phyloP scores from a whole-genome alignment of 1,140 invertebrate genomes.

The Zaprionus davidi region DNA sequence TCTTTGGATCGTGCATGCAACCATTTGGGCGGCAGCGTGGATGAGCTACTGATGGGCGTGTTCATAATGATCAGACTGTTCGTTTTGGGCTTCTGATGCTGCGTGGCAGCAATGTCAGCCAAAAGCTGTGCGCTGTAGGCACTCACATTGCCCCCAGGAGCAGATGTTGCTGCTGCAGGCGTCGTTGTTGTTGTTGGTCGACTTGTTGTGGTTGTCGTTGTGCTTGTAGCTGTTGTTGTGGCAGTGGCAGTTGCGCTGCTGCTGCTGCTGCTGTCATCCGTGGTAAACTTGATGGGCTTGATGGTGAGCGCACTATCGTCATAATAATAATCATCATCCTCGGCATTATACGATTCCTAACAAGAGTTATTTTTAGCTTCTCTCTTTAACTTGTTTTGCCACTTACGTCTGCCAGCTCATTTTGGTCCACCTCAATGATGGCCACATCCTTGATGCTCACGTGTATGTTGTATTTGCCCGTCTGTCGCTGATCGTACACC shows the following conservation, averaged over 20 bases:
- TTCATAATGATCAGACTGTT: slow-evolving; percentile 71
- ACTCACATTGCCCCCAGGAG: slow-evolving; percentile 34
- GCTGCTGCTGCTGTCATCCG: slow-evolving; percentile 32
- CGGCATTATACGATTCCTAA: slow-evolving; percentile 74
- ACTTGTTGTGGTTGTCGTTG: neutral
- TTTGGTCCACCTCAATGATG: slow-evolving; percentile 88
- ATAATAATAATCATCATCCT: slow-evolving; percentile 80
- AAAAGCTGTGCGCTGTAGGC: slow-evolving; percentile 58
- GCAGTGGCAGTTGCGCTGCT: slow-evolving; percentile 19
- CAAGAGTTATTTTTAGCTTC: slow-evolving; percentile 64
- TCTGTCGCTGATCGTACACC: slow-evolving; percentile 90
- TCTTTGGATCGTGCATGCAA: slow-evolving; percentile 59
- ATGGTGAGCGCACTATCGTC: slow-evolving; percentile 80
- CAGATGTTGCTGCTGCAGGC: slow-evolving; percentile 6
- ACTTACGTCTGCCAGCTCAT: slow-evolving; percentile 86
- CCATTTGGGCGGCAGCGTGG: slow-evolving; percentile 42
- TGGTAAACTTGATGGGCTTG: slow-evolving; percentile 72
- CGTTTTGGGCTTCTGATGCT: slow-evolving; percentile 39
- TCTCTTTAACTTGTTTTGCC: slow-evolving; percentile 54
- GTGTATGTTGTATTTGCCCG: slow-evolving; percentile 91
- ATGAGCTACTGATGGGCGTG: slow-evolving; percentile 38
- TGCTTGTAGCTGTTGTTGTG: slow-evolving; percentile 14
- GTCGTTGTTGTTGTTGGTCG: neutral
- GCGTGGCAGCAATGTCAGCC: slow-evolving; percentile 54
- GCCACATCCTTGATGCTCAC: slow-evolving; percentile 91